Base-by-base conservation (phyloP, 2,797 vertebrate species). In the Scleropages formosus region DNA sequence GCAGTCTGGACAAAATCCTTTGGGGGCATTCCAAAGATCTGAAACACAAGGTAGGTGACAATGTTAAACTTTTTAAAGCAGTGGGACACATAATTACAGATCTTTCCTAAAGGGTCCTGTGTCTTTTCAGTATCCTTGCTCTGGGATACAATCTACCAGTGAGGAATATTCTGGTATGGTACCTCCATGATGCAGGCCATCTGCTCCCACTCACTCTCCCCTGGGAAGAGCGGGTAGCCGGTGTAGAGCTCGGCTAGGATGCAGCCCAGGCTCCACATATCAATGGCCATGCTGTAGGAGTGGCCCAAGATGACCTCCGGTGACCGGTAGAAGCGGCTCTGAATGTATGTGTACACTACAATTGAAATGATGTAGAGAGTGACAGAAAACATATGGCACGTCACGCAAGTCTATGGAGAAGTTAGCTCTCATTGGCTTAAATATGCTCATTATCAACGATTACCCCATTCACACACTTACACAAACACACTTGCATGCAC, bases 151-250 rank as follows among this genome's bases (percentile, higher is more conserved):
- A n/a, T n/a, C n/a, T n/a, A 31, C 22, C 3, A 24, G 24, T 27
- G 20, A 24, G 15, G 62, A 56, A 15, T 8, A 24, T n/a, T 11
- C 18, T 27, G 31, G 1, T 15, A 22, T 24, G 62, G 75, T 85
- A 97, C 96, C 96, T 98, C 96, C 95, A 97, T 96, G 80, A 98
- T 95, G 85, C 95, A 98, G 51, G 95, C 94, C 31, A 98, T 92
- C 81, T 98, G 96, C 80, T 98, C 96, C 76, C 90, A 90, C 80
- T 97, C 95, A 1, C 95, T 95, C 87, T 96, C 96, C 64, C 96
- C 95, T 0, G 96, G 92, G 74, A 98, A 97, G 12, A 98, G 92
- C 0, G 95, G 96, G 77, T 88, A 94, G 66, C 96, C 96, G 0
- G 92, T 95, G 89, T 95, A 92, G 64, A 98, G 89, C 83, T 98